Evolutionary conservation across 1,140 invertebrate genomes (phyloP), one percentile per base, ranked within the genome.

Genomic region (Ridgeia piscesae): DNA sequence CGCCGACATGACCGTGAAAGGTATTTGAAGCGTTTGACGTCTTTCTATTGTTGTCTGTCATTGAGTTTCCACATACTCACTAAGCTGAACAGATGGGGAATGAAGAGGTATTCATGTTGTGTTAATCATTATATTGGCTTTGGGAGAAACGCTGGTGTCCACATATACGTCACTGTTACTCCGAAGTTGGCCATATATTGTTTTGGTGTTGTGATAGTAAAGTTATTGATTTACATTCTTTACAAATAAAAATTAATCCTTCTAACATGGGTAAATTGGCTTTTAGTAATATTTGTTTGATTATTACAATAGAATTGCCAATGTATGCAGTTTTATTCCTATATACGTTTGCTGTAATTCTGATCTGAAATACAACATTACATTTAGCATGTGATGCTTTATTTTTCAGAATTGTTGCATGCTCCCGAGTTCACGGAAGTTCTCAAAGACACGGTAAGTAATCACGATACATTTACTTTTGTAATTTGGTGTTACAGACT

Each of bases 401-500:
- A 8, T 91, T 91, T 92, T 91, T 33, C 92, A 92, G 92, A 93
- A 34, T 93, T 93, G 91, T 92, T 94, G n/a, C 92, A 91, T 21
- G 97, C 98, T 92, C 98, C 98, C 92, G 95, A 98, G 27, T 99
- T 99, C 94, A 97, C 98, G 31, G 97, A 99, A 96, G 97, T 98
- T 93, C 98, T 99, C 96, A 97, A 98, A 96, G 98, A 98, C 95
- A 92, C 93, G 34, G 95, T 96, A 94, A 77, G 58, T 77, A 21
- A 4, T 27, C 58, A 9, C 11, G 58, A 21, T 77, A 21, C 58
- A 77, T 27, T 31, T 27, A 4, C 17, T 14, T 77, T 77, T 77
- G 58, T 21, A 94, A 94, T 35, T 94, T 94, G 42, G 94, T 96
- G 1, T 92, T 93, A 17, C 94, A 95, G 91, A 95, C 94, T 88